phyloP scores from a whole-genome alignment of 53 echinoderm and acorn worm species.

The Henricia sp. region DNA sequence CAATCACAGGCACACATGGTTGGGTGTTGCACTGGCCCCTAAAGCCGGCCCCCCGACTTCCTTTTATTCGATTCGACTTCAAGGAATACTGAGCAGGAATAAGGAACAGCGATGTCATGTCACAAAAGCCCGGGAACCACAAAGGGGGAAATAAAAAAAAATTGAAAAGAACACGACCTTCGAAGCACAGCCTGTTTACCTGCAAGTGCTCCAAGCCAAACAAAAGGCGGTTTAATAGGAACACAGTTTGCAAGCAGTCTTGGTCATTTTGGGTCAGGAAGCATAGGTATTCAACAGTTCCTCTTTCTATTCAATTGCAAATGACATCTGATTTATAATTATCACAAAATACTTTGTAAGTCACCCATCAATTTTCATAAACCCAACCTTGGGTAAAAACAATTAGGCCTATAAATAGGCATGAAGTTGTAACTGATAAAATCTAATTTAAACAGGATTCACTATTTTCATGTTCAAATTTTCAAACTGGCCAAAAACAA shows the following conservation, averaged over 20 bases:
- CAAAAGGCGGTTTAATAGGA: constrained; percentile 55
- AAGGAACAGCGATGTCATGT: constrained; percentile 66
- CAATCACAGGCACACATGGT: constrained; percentile 50
- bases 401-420: too few species aligned
- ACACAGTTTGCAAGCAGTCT: constrained; percentile 30
- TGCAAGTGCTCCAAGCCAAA: constrained; percentile 26
- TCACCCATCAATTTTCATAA: too few species aligned
- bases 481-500: too few species aligned
- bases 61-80: constrained; percentile 57
- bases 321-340: too few species aligned
- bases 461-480: too few species aligned
- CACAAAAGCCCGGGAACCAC: constrained; percentile 63
- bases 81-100: constrained; percentile 70
- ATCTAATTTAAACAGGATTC: too few species aligned
- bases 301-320: constrained; percentile 3
- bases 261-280: constrained; percentile 63
- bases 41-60: constrained; percentile 9
- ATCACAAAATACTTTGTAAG: too few species aligned
- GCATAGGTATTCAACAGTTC: constrained; percentile 10
- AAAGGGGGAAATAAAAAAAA: too few species aligned
- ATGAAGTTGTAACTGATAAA: too few species aligned
- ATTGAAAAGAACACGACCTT: constrained; percentile 64
- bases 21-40: background rate
- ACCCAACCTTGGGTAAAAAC: too few species aligned
- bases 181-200: constrained; percentile 55